Evolutionary conservation across 2,113 vertebrate species (phyloP).

Genomic region (Mirza zaza): DNA sequence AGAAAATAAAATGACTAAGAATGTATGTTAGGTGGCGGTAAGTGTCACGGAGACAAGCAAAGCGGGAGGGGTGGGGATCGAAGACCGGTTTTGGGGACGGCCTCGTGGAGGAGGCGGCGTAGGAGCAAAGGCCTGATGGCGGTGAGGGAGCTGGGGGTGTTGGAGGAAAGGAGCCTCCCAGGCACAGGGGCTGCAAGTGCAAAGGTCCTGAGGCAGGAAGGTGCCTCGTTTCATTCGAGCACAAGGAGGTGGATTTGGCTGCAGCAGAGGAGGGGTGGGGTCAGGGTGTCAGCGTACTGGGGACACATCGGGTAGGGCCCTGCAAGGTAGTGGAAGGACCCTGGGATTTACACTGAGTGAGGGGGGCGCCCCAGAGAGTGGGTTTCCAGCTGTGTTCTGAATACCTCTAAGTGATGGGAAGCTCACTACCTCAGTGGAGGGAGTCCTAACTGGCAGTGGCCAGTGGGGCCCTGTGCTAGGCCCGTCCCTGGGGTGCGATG

Average conservation of each 20-base stretch:
- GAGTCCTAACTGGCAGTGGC: background rate
- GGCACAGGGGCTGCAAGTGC: background rate
- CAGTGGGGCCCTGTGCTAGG: no score
- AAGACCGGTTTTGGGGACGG: background rate
- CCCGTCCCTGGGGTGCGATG: background rate
- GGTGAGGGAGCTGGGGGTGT: background rate
- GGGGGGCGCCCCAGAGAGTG: background rate
- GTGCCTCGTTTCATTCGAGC: background rate
- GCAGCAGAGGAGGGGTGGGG: background rate
- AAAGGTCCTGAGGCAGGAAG: background rate
- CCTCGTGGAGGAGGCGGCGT: background rate
- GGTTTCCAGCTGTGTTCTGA: background rate
- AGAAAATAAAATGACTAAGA: background rate
- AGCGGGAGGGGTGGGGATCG: accelerated
- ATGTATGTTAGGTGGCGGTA: background rate
- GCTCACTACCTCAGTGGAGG: background rate
- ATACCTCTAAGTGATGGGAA: background rate
- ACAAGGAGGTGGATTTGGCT: background rate
- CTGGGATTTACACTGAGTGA: background rate
- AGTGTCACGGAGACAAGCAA: background rate
- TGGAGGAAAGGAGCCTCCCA: background rate
- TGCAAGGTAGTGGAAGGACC: background rate
- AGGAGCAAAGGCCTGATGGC: background rate
- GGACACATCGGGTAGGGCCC: background rate
- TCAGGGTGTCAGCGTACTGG: background rate